Base-by-base conservation (phyloP, 2,888 invertebrate species). In the Eugnorisma glareosa region DNA sequence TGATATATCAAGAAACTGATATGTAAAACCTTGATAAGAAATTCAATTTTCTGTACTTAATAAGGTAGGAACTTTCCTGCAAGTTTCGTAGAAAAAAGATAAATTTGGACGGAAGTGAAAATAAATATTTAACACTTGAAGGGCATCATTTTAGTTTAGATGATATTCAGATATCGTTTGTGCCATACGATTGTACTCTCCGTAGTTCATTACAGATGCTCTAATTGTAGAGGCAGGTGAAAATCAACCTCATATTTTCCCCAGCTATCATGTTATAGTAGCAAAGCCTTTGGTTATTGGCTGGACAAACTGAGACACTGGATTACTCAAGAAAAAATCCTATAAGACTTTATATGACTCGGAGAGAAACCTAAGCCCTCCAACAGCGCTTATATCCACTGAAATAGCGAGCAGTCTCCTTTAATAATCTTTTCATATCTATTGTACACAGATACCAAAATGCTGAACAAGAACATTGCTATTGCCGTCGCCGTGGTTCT, bases 391-490 rank as follows among this genome's bases (percentile, higher is more conserved):
- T 11, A 13, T 1, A 15, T 64, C 4, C n/a, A 40, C n/a, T 40
- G 40, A 6, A 24, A 2, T 11, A n/a, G 15, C n/a, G 7, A 64
- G 15, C n/a, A 15, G 2, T 10, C 1, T 57, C 24, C 3, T 15
- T 13, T 45, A 51, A 8, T 76, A 70, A 82, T 11, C n/a, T 10
- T 24, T 31, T 8, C 0, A 18, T 77, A 5, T 59, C 15, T 48
- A 8, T 71, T 76, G 79, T 64, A 69, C 37, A 8, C 83, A 93
- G 92, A 86, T 75, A 83, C 76, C 91, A 95, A 89, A 88, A 96
- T 96, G 96, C 90, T 96, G 93, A 94, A 90, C 94, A 96, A 96
- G 92, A 95, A 92, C 86, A 87, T 96, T 71, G 91, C 93, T 73
- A 86, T 96, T 69, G 93, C 93, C 11, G 84, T 95, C 48, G 95